phyloP scores from a whole-genome alignment of 2,888 invertebrate genomes.

The Eupithecia dodoneata region DNA sequence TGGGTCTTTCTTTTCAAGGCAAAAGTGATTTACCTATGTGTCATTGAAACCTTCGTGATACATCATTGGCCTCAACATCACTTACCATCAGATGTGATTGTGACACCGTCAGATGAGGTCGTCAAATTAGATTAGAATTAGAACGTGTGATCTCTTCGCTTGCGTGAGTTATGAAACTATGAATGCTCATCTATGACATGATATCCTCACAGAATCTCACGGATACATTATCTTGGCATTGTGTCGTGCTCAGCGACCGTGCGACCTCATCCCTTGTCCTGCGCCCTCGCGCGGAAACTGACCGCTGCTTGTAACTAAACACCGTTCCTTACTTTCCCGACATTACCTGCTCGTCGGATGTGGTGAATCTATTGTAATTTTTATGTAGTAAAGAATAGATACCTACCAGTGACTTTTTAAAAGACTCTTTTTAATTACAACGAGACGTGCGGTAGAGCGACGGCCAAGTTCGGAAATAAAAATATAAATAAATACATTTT shows the following conservation, averaged over 20 bases:
- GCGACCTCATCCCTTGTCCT: conserved; percentile 69
- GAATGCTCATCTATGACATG: conserved; percentile 14
- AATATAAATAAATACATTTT: no score
- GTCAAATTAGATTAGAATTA: neutral
- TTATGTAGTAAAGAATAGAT: neutral
- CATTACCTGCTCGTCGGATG: conserved; percentile 19
- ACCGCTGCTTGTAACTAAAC: conserved; percentile 70
- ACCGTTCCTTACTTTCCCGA: conserved; percentile 55
- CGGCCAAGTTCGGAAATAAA: no score
- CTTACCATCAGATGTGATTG: no score
- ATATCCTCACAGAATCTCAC: conserved; percentile 33
- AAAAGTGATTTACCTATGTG: no score
- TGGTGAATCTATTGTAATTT: neutral
- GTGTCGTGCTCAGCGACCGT: conserved; percentile 73
- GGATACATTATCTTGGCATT: conserved; percentile 53
- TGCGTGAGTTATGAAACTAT: conserved; percentile 16
- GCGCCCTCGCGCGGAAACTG: conserved; percentile 73
- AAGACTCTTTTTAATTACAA: neutral
- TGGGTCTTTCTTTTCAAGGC: no score
- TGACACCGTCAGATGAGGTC: no score
- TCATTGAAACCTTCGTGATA: no score
- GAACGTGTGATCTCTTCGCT: neutral
- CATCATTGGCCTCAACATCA: no score
- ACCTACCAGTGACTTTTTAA: neutral
- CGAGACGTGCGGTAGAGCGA: no score